A percentile compares a stretch with the other conserved stretches of the same genome.
Evolutionary conservation across 2,888 invertebrate species (phyloP).

Genomic region (Nipponacmea schrenckii): DNA sequence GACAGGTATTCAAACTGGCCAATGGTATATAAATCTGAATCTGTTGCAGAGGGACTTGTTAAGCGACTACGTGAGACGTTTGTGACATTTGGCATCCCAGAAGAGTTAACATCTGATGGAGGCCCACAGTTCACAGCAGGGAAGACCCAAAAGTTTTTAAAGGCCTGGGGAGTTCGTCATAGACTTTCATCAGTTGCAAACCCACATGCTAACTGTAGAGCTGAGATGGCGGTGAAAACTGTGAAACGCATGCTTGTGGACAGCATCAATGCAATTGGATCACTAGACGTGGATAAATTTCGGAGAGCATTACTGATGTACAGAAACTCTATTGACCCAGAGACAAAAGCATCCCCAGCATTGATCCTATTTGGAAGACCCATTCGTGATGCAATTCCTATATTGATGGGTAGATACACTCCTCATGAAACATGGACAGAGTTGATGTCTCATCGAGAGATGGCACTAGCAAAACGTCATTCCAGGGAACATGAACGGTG

Average conservation of each 20-base stretch:
- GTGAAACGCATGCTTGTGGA: slow-evolving; percentile 36
- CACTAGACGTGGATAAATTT: slow-evolving; percentile 28
- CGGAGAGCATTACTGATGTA: slow-evolving; percentile 34
- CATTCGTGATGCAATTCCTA: slow-evolving; percentile 32
- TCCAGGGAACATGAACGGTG: slow-evolving; percentile 27
- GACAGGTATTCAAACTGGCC: slow-evolving; percentile 37
- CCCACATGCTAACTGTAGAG: slow-evolving; percentile 36
- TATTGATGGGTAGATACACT: slow-evolving; percentile 27
- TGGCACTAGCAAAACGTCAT: slow-evolving; percentile 26
- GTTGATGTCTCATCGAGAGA: slow-evolving; percentile 19
- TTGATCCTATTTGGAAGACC: slow-evolving; percentile 35
- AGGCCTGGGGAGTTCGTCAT: slow-evolving; percentile 31
- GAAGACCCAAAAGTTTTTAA: slow-evolving; percentile 30
- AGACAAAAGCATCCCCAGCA: slow-evolving; percentile 38
- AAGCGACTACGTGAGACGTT: slow-evolving; percentile 28
- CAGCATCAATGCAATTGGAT: slow-evolving; percentile 27
- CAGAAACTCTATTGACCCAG: slow-evolving; percentile 32
- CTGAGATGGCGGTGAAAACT: slow-evolving; percentile 35
- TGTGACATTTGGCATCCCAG: slow-evolving; percentile 36
- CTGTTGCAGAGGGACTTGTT: slow-evolving; percentile 30
- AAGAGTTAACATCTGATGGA: slow-evolving; percentile 34
- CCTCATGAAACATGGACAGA: slow-evolving; percentile 33
- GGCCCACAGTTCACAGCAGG: slow-evolving; percentile 34
- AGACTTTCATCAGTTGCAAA: slow-evolving; percentile 35
- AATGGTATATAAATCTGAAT: slow-evolving; percentile 26